Conservation (phyloP, 2,113 vertebrate species). For the Leucopsar rothschildi region DNA sequence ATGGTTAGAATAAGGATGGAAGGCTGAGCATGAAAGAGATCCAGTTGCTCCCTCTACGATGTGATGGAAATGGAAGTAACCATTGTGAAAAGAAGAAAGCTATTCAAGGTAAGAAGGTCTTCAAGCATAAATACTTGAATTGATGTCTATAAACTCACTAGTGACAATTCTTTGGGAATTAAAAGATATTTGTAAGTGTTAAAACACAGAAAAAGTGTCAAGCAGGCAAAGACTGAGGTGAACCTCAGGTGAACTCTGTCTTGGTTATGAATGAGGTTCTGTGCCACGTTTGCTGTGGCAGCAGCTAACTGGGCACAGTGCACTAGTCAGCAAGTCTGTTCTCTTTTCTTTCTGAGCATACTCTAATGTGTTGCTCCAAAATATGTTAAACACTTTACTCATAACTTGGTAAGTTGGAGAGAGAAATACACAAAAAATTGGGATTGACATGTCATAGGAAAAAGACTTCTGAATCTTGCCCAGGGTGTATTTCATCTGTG, state of each 20-base stretch:
- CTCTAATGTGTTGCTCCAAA: background rate
- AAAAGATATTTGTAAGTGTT: background rate
- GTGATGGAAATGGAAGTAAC: background rate
- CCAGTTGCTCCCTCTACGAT: background rate
- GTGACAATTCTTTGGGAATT: background rate
- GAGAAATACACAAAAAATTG: background rate
- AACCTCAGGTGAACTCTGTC: background rate
- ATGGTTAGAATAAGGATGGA: background rate
- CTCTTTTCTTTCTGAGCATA: accelerated
- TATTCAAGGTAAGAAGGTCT: background rate
- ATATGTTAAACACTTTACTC: background rate
- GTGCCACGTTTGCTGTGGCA: background rate
- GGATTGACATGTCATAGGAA: background rate
- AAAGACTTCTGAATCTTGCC: background rate
- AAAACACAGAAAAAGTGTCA: background rate
- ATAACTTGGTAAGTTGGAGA: background rate
- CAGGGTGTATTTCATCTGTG: background rate
- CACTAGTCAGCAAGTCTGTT: background rate
- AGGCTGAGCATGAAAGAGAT: background rate
- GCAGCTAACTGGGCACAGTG: background rate
- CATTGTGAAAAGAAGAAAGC: background rate
- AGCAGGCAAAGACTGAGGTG: background rate
- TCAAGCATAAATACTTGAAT: background rate
- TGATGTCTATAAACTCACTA: background rate
- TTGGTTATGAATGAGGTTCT: background rate